Evolutionary conservation across 1,140 invertebrate genomes (phyloP), one percentile per base, ranked within the genome.

Genomic region (Ctenoplectra terminalis): DNA sequence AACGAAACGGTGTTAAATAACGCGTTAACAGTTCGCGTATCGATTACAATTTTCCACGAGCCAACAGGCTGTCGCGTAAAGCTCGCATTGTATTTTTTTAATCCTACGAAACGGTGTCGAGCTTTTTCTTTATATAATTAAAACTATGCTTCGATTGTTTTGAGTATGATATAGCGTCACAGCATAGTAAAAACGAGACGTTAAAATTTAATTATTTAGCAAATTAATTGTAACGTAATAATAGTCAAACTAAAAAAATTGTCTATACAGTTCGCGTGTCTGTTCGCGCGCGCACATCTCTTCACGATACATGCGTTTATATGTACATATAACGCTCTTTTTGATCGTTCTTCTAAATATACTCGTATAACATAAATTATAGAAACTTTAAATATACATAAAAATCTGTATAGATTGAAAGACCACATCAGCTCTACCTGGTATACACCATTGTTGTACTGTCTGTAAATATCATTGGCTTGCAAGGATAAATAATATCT

Each of bases 231-330:
- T 48, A 58, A 71, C 13, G 4, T 67, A 50, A 1, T 77, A 67
- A 82, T 69, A 61, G 17, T 72, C 3, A 8, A 67, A 67, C n/a
- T 69, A 70, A 76, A 70, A 76, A 82, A 85, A 43, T 69, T 52
- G 15, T 60, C 46, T 61, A 50, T 43, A 61, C 26, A 48, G 37
- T 60, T 31, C 61, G 26, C 29, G 23, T 60, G 50, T 74, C 13
- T 60, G 20, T 69, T 13, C 40, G 29, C 52, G 29, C 29, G 3
- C 31, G 9, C 70, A 71, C 50, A 17, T 23, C 0, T 26, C 15
- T 26, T 43, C 17, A 48, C 6, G 1, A 56, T 20, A 29, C 37
- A 54, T 40, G 9, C n/a, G 15, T 17, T 20, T 26, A 40, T 48
- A 23, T 48, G 60, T 34, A 23, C 52, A 43, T 5, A 64, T 56